phyloP scores from a whole-genome alignment of 2,888 invertebrate species.

The Gymnoscelis rufifasciata region DNA sequence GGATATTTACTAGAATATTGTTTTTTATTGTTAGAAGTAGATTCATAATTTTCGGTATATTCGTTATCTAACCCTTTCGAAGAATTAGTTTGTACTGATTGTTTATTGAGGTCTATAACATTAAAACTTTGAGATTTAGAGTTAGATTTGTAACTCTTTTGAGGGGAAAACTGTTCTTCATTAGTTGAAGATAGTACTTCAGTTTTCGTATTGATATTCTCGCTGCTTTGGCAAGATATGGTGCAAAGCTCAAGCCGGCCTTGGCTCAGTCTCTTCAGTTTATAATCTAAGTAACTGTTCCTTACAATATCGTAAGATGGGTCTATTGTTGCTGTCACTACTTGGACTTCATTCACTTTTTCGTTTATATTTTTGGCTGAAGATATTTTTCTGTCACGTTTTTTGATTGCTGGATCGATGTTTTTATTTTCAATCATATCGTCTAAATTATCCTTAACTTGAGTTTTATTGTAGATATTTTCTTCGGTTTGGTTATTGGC shows the following conservation, averaged over 20 bases:
- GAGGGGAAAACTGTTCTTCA: conserved; percentile 8
- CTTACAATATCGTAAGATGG: conserved; percentile 44
- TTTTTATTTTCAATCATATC: conserved; percentile 13
- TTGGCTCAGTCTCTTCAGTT: conserved; percentile 46
- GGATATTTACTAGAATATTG: conserved; percentile 24
- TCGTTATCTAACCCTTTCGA: conserved; percentile 35
- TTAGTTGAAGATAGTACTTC: conserved; percentile 1
- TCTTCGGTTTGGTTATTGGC: conserved; percentile 39
- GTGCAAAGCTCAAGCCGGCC: conserved; percentile 51
- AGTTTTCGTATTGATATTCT: conserved; percentile 9
- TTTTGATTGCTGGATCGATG: conserved; percentile 1
- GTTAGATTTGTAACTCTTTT: conserved; percentile 8
- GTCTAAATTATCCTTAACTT: conserved; percentile 14
- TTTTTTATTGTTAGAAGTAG: conserved; percentile 14
- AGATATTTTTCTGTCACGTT: conserved; percentile 20
- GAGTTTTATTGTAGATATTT: conserved; percentile 8
- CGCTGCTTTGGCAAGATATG: conserved; percentile 35
- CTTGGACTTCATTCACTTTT: conserved; percentile 47
- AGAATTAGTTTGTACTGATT: conserved; percentile 36
- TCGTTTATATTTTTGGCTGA: conserved; percentile 26
- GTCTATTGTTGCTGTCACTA: conserved; percentile 48
- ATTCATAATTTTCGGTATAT: conserved; percentile 14
- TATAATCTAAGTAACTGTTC: conserved; percentile 51
- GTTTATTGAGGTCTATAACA: conserved; percentile 48
- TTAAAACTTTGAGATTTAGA: conserved; percentile 25